A percentile compares a stretch with the other conserved stretches of the same genome.
Conservation (phyloP, 2,113 vertebrate genomes). For the Athene noctua region DNA sequence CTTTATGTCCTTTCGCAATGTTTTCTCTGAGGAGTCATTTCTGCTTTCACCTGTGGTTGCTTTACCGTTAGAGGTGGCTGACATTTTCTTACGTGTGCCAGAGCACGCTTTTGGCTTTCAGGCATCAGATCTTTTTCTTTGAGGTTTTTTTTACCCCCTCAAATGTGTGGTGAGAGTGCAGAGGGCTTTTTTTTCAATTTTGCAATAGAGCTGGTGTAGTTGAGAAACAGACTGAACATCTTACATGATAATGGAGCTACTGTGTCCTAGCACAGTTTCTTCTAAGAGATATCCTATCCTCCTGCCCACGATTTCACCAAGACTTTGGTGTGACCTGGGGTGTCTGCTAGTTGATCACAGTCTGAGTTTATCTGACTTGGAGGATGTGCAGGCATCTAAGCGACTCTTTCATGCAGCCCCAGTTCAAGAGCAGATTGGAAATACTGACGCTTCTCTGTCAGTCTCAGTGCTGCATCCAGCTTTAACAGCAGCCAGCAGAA, state of each 20-base stretch:
- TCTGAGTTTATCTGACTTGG: background rate
- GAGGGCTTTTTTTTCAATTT: background rate
- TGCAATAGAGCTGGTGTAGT: background rate
- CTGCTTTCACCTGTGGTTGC: background rate
- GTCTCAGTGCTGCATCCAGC: background rate
- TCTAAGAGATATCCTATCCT: background rate
- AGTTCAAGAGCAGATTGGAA: background rate
- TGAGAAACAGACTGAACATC: background rate
- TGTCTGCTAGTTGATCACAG: background rate
- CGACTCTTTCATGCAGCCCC: background rate
- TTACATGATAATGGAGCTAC: background rate
- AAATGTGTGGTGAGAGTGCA: background rate
- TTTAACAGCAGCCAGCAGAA: rapidly evolving
- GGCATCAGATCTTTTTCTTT: background rate
- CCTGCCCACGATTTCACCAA: background rate
- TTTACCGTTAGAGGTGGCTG: background rate
- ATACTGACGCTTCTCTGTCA: rapidly evolving
- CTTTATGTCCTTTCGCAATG: background rate
- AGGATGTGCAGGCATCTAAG: background rate
- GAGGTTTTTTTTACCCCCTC: background rate
- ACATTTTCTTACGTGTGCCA: background rate
- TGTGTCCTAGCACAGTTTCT: background rate
- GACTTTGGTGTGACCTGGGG: background rate
- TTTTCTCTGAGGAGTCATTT: background rate
- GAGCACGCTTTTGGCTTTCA: background rate